Conservation (phyloP, 2,797 vertebrate genomes). For the Etheostoma nigrum region DNA sequence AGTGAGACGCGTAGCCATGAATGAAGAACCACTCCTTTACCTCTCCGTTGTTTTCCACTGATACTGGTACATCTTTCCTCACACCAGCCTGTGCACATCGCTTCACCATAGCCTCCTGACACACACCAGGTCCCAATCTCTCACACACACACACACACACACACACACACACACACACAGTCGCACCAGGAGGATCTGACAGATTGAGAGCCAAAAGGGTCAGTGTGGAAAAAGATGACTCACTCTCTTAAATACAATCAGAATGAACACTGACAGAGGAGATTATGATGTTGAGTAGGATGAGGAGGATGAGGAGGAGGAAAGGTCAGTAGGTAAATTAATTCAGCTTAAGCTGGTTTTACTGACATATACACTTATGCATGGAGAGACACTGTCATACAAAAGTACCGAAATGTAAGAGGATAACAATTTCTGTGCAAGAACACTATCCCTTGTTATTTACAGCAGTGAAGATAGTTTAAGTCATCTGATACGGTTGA, state of each 20-base stretch:
- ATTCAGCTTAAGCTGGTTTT: slow-evolving; percentile 48
- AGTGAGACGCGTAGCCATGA: slow-evolving; percentile 63
- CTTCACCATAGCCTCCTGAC: slow-evolving; percentile 81
- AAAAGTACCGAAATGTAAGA: slow-evolving; percentile 19
- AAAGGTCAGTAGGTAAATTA: slow-evolving; percentile 55
- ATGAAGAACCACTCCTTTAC: slow-evolving; percentile 44
- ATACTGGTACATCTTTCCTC: slow-evolving; percentile 67
- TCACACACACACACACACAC: slow-evolving; percentile 21
- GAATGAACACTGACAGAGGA: slow-evolving; percentile 33
- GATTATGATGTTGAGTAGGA: slow-evolving; percentile 42
- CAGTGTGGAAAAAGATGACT: slow-evolving; percentile 41
- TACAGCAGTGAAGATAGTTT: slow-evolving; percentile 14
- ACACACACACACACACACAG: slow-evolving; percentile 27
- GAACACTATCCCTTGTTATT: slow-evolving; percentile 1
- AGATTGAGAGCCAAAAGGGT: slow-evolving; percentile 46
- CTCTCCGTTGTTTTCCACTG: slow-evolving; percentile 33
- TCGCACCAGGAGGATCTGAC: slow-evolving; percentile 51
- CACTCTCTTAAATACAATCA: slow-evolving; percentile 35
- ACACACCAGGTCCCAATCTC: slow-evolving; percentile 61
- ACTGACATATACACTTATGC: slow-evolving; percentile 19
- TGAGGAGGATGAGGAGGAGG: slow-evolving; percentile 12
- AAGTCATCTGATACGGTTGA: slow-evolving; percentile 38
- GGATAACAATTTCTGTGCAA: background rate
- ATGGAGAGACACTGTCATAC: background rate
- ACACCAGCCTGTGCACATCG: slow-evolving; percentile 77